Percentiles rank a stretch among this genome's conserved stretches.
Evolutionary conservation across 2,113 vertebrate species (phyloP).

Genomic region (Phyllostomus discolor): DNA sequence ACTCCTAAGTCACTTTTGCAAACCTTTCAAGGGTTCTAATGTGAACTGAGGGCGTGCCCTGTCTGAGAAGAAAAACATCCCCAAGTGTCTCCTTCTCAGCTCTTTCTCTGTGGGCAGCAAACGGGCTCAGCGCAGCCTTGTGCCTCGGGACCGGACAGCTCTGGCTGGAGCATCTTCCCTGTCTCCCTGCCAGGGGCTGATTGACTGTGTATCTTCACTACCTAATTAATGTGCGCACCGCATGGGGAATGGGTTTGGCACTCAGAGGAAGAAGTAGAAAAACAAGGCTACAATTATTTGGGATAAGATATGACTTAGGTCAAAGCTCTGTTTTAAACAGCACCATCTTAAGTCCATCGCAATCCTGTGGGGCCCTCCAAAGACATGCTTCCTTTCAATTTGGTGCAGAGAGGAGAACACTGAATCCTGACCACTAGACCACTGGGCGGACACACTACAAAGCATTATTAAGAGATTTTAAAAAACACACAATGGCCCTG

Average conservation of each 20-base stretch:
- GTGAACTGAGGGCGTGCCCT: conserved; percentile 17
- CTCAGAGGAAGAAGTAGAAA: conserved; percentile 6
- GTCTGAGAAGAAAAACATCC: conserved; percentile 5
- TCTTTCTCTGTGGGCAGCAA: not conserved
- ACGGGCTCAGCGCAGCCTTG: not conserved
- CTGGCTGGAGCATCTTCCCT: conserved; percentile 39
- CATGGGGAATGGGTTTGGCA: conserved; percentile 57
- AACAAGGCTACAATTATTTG: conserved; percentile 47
- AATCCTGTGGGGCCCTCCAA: not conserved
- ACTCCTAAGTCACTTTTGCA: not conserved
- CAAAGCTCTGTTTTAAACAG: conserved; percentile 42
- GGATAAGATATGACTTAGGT: conserved; percentile 46
- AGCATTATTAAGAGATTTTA: not conserved
- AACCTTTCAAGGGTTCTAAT: not conserved
- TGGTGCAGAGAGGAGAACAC: not conserved
- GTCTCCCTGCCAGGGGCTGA: conserved; percentile 50
- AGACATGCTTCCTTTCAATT: not conserved
- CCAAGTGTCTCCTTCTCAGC: not conserved
- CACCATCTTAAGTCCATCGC: not conserved
- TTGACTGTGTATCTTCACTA: conserved; percentile 63
- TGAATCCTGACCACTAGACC: not conserved
- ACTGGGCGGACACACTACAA: not conserved
- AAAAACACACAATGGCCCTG: no score
- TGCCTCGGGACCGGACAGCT: not conserved
- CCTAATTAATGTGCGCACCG: conserved; percentile 48